phyloP scores from a whole-genome alignment of 2,888 invertebrate species.

The Pristionchus japonicus region DNA sequence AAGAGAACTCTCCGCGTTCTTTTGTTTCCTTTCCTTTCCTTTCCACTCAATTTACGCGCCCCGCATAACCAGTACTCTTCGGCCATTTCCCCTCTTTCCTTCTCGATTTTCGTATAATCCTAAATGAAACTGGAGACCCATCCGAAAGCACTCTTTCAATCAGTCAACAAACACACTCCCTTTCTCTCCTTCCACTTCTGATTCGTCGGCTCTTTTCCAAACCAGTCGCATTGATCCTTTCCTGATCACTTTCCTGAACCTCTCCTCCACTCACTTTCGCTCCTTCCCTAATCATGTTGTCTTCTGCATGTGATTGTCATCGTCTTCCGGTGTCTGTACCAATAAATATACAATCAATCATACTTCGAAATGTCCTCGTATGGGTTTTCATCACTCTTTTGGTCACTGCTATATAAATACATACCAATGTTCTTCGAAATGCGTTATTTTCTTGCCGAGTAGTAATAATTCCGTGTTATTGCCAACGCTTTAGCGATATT shows the following conservation, averaged over 20 bases:
- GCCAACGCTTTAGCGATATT: background rate
- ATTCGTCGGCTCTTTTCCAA: conserved; percentile 19
- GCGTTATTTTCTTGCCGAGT: too few relatives aligned
- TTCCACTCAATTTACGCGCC: background rate
- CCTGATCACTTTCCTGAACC: conserved; percentile 14
- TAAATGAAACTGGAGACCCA: conserved; percentile 10
- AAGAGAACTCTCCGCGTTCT: background rate
- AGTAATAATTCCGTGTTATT: too few relatives aligned
- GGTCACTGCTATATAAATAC: too few relatives aligned
- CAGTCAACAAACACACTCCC: background rate
- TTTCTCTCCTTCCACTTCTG: conserved; percentile 3
- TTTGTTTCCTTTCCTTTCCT: conserved; percentile 23
- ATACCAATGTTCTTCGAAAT: too few relatives aligned
- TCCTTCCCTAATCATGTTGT: background rate
- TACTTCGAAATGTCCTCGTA: background rate
- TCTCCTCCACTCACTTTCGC: too few relatives aligned
- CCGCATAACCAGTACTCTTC: background rate
- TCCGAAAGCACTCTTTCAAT: background rate
- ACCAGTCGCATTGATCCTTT: conserved; percentile 33
- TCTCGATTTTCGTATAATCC: background rate
- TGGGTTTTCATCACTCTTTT: too few relatives aligned
- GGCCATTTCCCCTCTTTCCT: background rate
- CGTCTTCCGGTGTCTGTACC: background rate
- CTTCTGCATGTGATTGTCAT: background rate
- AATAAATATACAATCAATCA: background rate